phyloP scores from a whole-genome alignment of 2,113 vertebrate genomes.

The Anseranas semipalmata region DNA sequence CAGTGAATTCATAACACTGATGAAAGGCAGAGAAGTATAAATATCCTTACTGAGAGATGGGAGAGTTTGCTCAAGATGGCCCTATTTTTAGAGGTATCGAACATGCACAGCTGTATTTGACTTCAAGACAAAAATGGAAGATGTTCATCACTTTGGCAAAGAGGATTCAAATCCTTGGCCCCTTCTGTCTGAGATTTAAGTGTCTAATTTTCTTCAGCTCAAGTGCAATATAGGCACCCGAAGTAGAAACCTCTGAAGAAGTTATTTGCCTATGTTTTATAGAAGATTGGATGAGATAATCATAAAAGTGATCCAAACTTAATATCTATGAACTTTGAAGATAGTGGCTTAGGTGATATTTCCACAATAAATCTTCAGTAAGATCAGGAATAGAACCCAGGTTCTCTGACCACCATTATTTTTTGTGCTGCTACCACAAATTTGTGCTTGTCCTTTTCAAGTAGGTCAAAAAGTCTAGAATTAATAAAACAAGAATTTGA shows the following conservation, averaged over 20 bases:
- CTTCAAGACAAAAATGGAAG: slow-evolving; percentile 34
- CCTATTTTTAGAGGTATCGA: slow-evolving; percentile 10
- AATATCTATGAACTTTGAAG: slow-evolving; percentile 57
- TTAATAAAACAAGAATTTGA: background rate
- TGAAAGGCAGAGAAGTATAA: slow-evolving; percentile 22
- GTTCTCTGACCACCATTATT: background rate
- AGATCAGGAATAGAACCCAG: background rate
- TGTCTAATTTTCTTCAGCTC: slow-evolving; percentile 44
- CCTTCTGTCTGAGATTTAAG: slow-evolving; percentile 38
- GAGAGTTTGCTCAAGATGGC: background rate
- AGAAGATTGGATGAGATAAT: slow-evolving; percentile 31
- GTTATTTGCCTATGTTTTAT: slow-evolving; percentile 28
- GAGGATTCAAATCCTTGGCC: slow-evolving; percentile 28
- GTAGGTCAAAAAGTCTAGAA: background rate
- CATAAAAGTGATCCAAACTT: slow-evolving; percentile 48
- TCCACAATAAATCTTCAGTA: slow-evolving; percentile 22
- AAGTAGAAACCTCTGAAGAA: slow-evolving; percentile 23
- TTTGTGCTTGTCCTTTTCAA: background rate
- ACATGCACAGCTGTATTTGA: background rate
- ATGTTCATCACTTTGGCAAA: slow-evolving; percentile 34
- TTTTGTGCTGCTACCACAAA: background rate
- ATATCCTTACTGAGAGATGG: background rate
- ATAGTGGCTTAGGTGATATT: slow-evolving; percentile 9
- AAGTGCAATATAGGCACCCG: background rate
- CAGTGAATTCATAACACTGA: slow-evolving; percentile 7